Evolutionary conservation across 2,797 vertebrate genomes (phyloP).

Genomic region (Austrolebias charrua): DNA sequence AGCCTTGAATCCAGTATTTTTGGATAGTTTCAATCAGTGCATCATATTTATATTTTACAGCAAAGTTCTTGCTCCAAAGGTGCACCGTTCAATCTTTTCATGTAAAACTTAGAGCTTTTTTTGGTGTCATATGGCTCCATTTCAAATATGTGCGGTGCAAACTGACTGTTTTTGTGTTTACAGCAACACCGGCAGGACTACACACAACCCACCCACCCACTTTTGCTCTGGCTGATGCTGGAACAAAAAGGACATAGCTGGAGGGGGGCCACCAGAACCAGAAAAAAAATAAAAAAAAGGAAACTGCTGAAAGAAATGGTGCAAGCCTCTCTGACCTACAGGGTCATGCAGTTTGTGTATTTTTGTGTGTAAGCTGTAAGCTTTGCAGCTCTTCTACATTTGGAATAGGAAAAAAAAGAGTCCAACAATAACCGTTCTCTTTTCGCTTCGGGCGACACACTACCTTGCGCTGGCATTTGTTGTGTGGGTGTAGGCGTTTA

Average conservation of each 20-base stretch:
- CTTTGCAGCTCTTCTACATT: slow-evolving; percentile 41
- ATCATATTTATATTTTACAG: slow-evolving; percentile 6
- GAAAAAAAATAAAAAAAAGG: slow-evolving; percentile 29
- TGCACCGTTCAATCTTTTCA: slow-evolving; percentile 2
- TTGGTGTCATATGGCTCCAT: slow-evolving; percentile 24
- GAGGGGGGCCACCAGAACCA: slow-evolving; percentile 47
- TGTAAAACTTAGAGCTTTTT: slow-evolving; percentile 14
- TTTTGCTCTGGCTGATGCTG: slow-evolving; percentile 27
- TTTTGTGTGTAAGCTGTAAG: slow-evolving; percentile 24
- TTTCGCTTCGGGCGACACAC: slow-evolving; percentile 43
- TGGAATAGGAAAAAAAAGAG: slow-evolving; percentile 4
- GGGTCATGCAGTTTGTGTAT: slow-evolving; percentile 21
- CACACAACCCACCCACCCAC: slow-evolving; percentile 36
- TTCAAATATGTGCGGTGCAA: slow-evolving; percentile 31
- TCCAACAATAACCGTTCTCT: slow-evolving; percentile 29
- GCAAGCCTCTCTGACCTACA: slow-evolving; percentile 55
- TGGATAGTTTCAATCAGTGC: background rate
- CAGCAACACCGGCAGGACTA: slow-evolving; percentile 51
- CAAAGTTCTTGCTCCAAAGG: slow-evolving; percentile 7
- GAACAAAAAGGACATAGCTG: slow-evolving; percentile 59
- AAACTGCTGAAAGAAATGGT: slow-evolving; percentile 39
- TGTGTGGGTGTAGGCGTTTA: slow-evolving; percentile 46
- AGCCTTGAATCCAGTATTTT: slow-evolving; percentile 1
- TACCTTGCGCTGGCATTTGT: slow-evolving; percentile 46
- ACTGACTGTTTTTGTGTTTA: slow-evolving; percentile 47